phyloP scores from a whole-genome alignment of 2,888 invertebrate species.

The Drymonia ruficornis region DNA sequence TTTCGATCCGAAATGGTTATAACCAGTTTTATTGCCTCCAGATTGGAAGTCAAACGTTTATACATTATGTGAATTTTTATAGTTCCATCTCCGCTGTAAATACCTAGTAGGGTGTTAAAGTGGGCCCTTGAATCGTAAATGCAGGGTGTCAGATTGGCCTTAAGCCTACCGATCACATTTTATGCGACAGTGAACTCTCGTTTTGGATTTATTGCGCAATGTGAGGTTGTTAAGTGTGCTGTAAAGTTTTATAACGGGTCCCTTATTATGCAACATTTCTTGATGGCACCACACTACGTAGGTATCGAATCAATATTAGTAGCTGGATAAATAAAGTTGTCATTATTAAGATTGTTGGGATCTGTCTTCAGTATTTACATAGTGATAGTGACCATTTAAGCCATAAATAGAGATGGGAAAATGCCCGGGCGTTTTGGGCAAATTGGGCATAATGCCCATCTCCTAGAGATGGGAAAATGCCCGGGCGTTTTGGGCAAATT shows the following conservation, averaged over 20 bases:
- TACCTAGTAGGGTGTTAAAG: slow-evolving; percentile 65
- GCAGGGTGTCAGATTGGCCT: slow-evolving; percentile 59
- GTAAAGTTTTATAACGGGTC: slow-evolving; percentile 45
- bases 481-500: too few species aligned
- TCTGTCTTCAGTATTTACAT: too few species aligned
- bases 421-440: too few species aligned
- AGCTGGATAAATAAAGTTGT: neutral
- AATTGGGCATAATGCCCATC: too few species aligned
- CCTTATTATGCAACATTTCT: neutral
- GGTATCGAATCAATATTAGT: neutral
- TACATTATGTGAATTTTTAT: slow-evolving; percentile 73
- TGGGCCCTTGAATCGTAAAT: slow-evolving; percentile 73
- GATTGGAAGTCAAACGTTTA: slow-evolving; percentile 75
- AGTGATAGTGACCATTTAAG: too few species aligned
- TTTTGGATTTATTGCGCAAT: slow-evolving; percentile 63
- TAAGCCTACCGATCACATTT: slow-evolving; percentile 73
- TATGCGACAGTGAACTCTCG: slow-evolving; percentile 70
- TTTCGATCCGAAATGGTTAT: slow-evolving; percentile 45
- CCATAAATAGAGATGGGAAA: too few species aligned
- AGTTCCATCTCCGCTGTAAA: slow-evolving; percentile 65
- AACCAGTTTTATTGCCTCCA: slow-evolving; percentile 50
- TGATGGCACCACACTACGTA: neutral
- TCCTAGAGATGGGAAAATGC: too few species aligned
- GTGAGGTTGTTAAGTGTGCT: slow-evolving; percentile 60
- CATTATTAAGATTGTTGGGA: too few species aligned